phyloP scores from a whole-genome alignment of 2,888 invertebrate genomes.

The Sinhomidia bicolor region DNA sequence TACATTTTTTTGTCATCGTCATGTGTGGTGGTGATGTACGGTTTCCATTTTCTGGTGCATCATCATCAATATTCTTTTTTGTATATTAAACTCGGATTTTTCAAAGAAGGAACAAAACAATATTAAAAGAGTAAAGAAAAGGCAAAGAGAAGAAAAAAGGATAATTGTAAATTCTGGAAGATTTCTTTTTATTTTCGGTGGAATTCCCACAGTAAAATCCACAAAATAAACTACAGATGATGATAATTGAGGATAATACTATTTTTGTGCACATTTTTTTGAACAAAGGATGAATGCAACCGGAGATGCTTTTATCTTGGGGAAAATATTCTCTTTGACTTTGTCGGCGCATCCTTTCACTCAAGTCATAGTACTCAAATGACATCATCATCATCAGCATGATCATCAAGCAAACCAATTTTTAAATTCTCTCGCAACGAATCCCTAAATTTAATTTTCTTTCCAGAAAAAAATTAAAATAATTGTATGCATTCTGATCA shows the following conservation, averaged over 20 bases:
- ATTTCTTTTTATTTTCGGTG: not conserved
- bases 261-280: not conserved
- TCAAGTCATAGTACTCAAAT: not conserved
- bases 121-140: not conserved
- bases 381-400: not conserved
- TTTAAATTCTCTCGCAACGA: not conserved
- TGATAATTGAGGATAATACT: not conserved
- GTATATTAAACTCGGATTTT: not conserved
- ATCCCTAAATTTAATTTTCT: not conserved
- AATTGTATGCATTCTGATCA: not conserved
- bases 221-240: not conserved
- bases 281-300: not conserved
- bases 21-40: not conserved
- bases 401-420: not conserved
- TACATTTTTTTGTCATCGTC: not conserved
- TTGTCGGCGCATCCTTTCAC: not conserved
- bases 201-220: not conserved
- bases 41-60: not conserved
- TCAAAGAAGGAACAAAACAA: not conserved
- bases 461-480: not conserved
- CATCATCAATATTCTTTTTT: not conserved
- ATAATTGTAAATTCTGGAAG: not conserved
- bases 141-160: not conserved
- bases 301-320: not conserved
- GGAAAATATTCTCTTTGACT: not conserved